Conservation (phyloP, 2,113 vertebrate species). For the Myrmecobius fasciatus region DNA sequence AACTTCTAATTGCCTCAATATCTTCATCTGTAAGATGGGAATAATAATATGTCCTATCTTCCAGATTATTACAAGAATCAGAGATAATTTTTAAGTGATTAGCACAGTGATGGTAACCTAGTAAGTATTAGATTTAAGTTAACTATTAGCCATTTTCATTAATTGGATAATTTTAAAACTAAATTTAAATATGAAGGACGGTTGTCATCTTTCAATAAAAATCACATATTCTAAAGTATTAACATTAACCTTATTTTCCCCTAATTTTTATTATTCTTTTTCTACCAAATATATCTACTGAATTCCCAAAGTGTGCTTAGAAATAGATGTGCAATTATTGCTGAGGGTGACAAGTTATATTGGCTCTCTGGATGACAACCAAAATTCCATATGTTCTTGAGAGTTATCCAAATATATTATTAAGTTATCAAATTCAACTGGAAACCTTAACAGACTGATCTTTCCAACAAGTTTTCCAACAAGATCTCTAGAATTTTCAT, state of each 20-base stretch:
- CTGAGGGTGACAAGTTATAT: slow-evolving; percentile 15
- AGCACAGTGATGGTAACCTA: background rate
- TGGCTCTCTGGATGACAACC: background rate
- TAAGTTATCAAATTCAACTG: slow-evolving; percentile 18
- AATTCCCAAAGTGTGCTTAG: slow-evolving; percentile 10
- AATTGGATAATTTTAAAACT: slow-evolving; percentile 23
- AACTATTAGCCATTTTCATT: slow-evolving; percentile 36
- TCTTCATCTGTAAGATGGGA: background rate
- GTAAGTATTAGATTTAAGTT: background rate
- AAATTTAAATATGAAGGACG: slow-evolving; percentile 9
- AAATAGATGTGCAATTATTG: slow-evolving; percentile 43
- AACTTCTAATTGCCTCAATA: background rate
- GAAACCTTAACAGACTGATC: background rate
- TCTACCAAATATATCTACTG: slow-evolving; percentile 21
- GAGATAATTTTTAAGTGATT: background rate
- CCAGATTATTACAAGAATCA: background rate
- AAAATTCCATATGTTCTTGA: slow-evolving; percentile 24
- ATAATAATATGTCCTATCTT: background rate
- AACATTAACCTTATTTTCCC: slow-evolving; percentile 3
- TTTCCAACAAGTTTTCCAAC: background rate
- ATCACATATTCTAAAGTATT: slow-evolving; percentile 5
- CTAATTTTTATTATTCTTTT: slow-evolving; percentile 26
- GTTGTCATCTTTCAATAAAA: slow-evolving; percentile 11
- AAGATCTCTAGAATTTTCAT: background rate
- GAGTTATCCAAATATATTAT: background rate